A percentile compares a stretch with the other conserved stretches of the same genome.
Conservation (phyloP, 2,113 vertebrate genomes). For the Tringa solitaria region DNA sequence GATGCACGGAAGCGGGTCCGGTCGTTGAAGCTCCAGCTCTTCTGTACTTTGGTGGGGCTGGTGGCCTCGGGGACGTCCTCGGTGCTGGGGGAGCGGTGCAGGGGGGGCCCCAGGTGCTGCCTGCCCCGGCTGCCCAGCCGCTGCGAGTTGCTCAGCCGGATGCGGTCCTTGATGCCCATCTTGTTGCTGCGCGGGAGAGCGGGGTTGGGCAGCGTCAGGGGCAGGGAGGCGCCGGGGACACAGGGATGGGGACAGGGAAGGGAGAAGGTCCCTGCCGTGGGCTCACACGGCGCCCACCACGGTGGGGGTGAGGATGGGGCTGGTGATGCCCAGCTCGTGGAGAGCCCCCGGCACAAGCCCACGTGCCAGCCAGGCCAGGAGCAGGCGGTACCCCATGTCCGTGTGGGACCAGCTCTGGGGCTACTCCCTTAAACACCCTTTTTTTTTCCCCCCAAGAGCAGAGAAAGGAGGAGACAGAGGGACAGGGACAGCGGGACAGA, state of each 20-base stretch:
- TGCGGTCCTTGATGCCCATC: slow-evolving; percentile 93
- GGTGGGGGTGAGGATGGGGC: not conserved
- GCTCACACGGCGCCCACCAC: rapidly evolving
- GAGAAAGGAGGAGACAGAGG: not conserved
- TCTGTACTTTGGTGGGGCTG: slow-evolving; percentile 94
- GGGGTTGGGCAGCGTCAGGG: not conserved
- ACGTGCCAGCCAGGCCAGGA: not conserved
- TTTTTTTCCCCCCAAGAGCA: not conserved
- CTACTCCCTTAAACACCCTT: not conserved
- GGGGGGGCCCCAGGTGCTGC: slow-evolving; percentile 76
- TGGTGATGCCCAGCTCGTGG: not conserved
- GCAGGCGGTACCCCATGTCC: not conserved
- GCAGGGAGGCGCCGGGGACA: rapidly evolving
- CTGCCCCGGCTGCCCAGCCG: slow-evolving; percentile 76
- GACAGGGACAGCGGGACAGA: not conserved
- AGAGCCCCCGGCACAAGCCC: not conserved
- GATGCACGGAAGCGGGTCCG: slow-evolving; percentile 93
- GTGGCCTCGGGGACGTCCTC: slow-evolving; percentile 84
- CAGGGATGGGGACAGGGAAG: not conserved
- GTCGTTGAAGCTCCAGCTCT: slow-evolving; percentile 99
- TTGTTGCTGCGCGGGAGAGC: slow-evolving; percentile 78
- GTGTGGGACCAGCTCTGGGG: not conserved
- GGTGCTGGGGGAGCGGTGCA: slow-evolving; percentile 80
- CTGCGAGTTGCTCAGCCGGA: slow-evolving; percentile 86
- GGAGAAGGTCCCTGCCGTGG: rapidly evolving